Evolutionary conservation across 2,888 invertebrate species (phyloP).

Genomic region (Hoplodrina blanda): DNA sequence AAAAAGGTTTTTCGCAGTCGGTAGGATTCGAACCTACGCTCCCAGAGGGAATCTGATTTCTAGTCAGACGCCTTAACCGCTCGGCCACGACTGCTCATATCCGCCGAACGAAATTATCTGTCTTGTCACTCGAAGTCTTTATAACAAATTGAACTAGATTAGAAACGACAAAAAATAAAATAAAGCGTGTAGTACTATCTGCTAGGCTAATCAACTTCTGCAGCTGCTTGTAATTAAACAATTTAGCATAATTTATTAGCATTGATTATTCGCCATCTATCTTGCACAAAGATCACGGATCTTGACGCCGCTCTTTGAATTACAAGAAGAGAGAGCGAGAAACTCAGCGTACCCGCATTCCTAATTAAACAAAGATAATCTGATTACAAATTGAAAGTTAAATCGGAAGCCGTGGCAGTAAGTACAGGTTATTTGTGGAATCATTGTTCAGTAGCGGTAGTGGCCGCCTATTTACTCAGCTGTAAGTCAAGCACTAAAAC

Average conservation of each 20-base stretch:
- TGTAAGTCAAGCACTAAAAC: conserved; percentile 77
- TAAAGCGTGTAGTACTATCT: conserved; percentile 24
- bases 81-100: conserved; percentile 94
- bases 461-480: conserved; percentile 76
- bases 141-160: conserved; percentile 38
- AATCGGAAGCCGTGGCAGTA: conserved; percentile 52
- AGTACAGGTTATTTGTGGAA: conserved; percentile 66
- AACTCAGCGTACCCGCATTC: conserved; percentile 44
- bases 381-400: conserved; percentile 63
- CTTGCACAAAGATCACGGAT: conserved; percentile 56
- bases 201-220: conserved; percentile 28
- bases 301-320: conserved; percentile 53
- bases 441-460: conserved; percentile 55
- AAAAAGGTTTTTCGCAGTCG: conserved; percentile 91
- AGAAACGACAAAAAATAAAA: conserved; percentile 26
- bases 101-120: conserved; percentile 8
- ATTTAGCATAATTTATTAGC: conserved; percentile 28
- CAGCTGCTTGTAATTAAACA: conserved; percentile 57
- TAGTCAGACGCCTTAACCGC: conserved; percentile 97
- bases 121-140: conserved; percentile 16
- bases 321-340: conserved; percentile 57
- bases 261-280: conserved; percentile 60
- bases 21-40: conserved; percentile 97
- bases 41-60: conserved; percentile 97
- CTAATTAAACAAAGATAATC: conserved; percentile 58